These are phyloP conservation scores for Drosophila formosana DNA, from an alignment of 2,888 invertebrate genomes.

Conservation along the genomic window DNA sequence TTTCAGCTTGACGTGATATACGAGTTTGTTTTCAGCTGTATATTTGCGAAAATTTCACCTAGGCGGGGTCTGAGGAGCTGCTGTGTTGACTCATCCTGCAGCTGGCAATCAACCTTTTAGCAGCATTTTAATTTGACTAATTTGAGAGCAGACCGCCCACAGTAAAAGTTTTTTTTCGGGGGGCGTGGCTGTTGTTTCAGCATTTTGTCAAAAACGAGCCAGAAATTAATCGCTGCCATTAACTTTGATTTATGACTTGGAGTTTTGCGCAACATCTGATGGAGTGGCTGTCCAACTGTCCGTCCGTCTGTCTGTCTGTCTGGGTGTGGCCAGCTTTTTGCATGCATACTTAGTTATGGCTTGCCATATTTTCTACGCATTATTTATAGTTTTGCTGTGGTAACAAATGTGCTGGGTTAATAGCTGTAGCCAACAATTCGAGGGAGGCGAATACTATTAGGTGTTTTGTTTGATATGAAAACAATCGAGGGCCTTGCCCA, in stretches of 20 bases:
- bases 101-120: constrained; percentile 26
- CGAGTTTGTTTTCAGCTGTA: constrained; percentile 43
- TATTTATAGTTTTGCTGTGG: constrained; percentile 69
- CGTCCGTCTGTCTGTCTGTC: constrained; percentile 12
- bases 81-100: neutral
- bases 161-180: constrained; percentile 32
- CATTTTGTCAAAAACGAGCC: constrained; percentile 42
- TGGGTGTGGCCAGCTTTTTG: constrained; percentile 25
- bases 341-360: constrained; percentile 45
- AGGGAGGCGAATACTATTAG: constrained; percentile 22
- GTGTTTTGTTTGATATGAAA: constrained; percentile 11
- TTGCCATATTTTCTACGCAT: constrained; percentile 65
- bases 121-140: constrained; percentile 62
- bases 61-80: neutral
- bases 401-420: constrained; percentile 70
- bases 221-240: constrained; percentile 74
- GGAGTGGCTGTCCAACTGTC: constrained; percentile 14
- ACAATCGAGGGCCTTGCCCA: constrained; percentile 2
- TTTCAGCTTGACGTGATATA: constrained; percentile 53
- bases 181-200: constrained; percentile 28
- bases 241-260: constrained; percentile 68
- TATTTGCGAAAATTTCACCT: constrained; percentile 4
- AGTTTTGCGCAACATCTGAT: constrained; percentile 36
- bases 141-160: constrained; percentile 37
- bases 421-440: constrained; percentile 20